These are phyloP conservation scores for Beris morrisii DNA, from an alignment of 2,888 invertebrate genomes.

Conservation along the genomic window DNA sequence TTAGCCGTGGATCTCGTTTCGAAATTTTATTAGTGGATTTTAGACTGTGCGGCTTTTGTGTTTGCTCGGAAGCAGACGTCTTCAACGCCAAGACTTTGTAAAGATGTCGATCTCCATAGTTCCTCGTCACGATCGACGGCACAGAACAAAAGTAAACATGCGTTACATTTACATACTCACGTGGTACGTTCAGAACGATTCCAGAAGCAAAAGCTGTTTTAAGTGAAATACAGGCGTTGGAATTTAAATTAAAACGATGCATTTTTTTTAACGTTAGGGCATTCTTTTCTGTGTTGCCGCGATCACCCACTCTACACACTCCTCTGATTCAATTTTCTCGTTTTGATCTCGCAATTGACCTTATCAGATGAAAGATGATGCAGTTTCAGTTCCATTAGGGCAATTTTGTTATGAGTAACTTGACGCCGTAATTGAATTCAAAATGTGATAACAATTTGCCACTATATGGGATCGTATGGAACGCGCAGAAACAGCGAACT, in stretches of 20 bases:
- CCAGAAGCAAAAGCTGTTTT: background rate
- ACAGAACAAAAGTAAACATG: no score
- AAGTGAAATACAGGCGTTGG: background rate
- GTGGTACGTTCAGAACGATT: background rate
- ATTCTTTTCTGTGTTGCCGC: background rate
- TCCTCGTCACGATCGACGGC: no score
- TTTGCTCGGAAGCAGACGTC: no score
- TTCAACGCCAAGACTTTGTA: no score
- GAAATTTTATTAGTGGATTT: slow-evolving; percentile 13
- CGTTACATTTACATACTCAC: no score
- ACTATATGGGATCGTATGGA: no score
- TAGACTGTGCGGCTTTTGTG: background rate
- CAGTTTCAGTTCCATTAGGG: background rate
- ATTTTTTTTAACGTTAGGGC: background rate
- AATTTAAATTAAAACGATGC: slow-evolving; percentile 4
- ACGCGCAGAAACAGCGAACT: no score
- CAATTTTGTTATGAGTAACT: slow-evolving; percentile 27
- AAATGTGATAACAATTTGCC: slow-evolving; percentile 13
- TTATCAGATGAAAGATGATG: slow-evolving; percentile 16
- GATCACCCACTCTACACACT: no score
- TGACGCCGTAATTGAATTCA: slow-evolving; percentile 31
- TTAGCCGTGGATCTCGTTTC: slow-evolving; percentile 14
- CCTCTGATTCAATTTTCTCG: background rate
- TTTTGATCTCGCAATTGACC: slow-evolving; percentile 16
- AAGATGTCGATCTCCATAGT: no score